A percentile compares a stretch with the other conserved stretches of the same genome.
Conservation (phyloP, 2,113 vertebrate genomes). For the Oostethus manadensis region DNA sequence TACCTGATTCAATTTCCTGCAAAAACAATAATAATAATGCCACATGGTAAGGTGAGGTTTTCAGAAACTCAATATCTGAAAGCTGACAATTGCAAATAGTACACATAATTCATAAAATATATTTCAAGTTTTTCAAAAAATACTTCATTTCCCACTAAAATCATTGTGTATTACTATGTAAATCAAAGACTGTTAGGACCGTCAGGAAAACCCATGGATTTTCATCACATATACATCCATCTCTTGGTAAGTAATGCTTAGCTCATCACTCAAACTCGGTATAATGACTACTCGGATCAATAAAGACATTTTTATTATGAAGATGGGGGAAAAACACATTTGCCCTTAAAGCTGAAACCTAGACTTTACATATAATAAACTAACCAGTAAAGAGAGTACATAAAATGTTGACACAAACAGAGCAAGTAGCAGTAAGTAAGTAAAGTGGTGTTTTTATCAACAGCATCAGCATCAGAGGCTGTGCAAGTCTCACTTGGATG, state of each 20-base stretch:
- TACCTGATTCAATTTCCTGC: too few species aligned
- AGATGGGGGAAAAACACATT: constrained; percentile 17
- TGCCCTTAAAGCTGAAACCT: constrained; percentile 20
- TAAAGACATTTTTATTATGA: constrained; percentile 39
- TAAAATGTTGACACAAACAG: not conserved
- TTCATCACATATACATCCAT: constrained; percentile 37
- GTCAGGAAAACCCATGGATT: constrained; percentile 41
- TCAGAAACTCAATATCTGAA: too few species aligned
- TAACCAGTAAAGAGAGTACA: constrained; percentile 5
- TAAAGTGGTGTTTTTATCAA: constrained; percentile 5
- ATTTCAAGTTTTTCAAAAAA: too few species aligned
- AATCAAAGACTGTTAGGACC: constrained; percentile 23
- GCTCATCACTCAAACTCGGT: constrained; percentile 45
- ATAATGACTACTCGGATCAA: constrained; percentile 47
- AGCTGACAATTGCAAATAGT: too few species aligned
- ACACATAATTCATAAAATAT: too few species aligned
- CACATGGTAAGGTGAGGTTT: too few species aligned
- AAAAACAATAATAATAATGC: too few species aligned
- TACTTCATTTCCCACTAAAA: not conserved
- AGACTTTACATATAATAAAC: constrained; percentile 13
- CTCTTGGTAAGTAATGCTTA: constrained; percentile 46
- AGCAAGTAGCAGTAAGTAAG: not conserved
- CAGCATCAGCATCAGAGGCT: constrained; percentile 39
- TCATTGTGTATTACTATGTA: not conserved
- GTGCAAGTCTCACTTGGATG: constrained; percentile 57